phyloP scores from a whole-genome alignment of 2,888 invertebrate genomes.

The Agrilus mali region DNA sequence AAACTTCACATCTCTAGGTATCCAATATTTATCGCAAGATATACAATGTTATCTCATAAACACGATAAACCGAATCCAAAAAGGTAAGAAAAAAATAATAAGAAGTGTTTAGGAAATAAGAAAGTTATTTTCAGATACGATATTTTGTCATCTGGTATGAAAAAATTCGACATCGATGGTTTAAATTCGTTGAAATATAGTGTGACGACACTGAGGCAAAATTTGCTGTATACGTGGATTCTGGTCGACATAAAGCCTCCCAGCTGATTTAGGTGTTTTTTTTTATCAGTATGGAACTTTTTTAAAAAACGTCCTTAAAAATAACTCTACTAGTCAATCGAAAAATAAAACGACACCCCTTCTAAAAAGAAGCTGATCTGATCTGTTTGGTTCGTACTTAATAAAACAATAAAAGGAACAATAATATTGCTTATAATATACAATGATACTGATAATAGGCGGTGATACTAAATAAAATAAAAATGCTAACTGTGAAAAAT shows the following conservation, averaged over 20 bases:
- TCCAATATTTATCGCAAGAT: conserved; percentile 82
- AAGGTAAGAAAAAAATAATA: conserved; percentile 41
- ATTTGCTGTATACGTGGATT: conserved; percentile 72
- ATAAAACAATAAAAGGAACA: too few relatives aligned
- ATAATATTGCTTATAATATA: too few relatives aligned
- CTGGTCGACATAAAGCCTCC: conserved; percentile 39
- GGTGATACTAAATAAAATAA: too few relatives aligned
- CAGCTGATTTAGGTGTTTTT: conserved; percentile 11
- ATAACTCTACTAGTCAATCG: too few relatives aligned
- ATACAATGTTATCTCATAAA: conserved; percentile 90
- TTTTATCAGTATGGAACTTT: conserved; percentile 14
- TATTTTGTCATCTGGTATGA: conserved; percentile 69
- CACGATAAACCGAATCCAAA: conserved; percentile 84
- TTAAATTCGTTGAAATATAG: conserved; percentile 74
- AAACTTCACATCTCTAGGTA: conserved; percentile 86
- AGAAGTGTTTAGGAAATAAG: not conserved
- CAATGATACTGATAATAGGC: too few relatives aligned
- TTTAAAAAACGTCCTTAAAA: too few relatives aligned
- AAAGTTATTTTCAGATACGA: conserved; percentile 54
- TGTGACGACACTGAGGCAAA: conserved; percentile 50
- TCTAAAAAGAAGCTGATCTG: too few relatives aligned
- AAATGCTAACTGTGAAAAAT: too few relatives aligned
- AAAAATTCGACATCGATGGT: conserved; percentile 75
- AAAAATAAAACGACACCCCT: too few relatives aligned
- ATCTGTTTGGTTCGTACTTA: too few relatives aligned